Conservation (phyloP, 2,113 vertebrate genomes). For the Neofelis nebulosa region DNA sequence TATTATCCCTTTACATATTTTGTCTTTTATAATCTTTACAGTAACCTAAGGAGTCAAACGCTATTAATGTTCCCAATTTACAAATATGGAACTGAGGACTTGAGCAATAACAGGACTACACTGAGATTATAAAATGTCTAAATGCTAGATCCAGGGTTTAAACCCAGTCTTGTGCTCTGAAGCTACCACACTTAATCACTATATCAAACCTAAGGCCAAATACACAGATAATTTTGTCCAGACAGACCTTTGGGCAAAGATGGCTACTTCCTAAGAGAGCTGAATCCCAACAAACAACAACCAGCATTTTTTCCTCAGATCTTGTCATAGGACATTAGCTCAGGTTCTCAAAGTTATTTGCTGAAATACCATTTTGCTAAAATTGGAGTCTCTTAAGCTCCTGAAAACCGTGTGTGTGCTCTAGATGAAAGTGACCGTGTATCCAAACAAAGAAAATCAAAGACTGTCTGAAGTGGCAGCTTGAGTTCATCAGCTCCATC, state of each 20-base stretch:
- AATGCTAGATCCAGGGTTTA: not conserved
- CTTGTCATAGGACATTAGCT: not conserved
- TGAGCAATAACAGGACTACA: not conserved
- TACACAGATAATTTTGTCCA: not conserved
- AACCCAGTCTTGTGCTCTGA: not conserved
- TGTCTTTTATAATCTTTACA: not conserved
- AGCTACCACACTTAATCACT: not conserved
- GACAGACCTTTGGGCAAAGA: not conserved
- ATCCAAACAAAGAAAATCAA: constrained; percentile 48
- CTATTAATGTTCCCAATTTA: not conserved
- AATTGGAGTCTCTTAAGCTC: not conserved
- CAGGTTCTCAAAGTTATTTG: not conserved
- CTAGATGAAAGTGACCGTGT: constrained; percentile 1
- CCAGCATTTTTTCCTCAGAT: not conserved
- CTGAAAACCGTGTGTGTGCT: not conserved
- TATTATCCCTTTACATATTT: not conserved
- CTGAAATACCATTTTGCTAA: constrained; percentile 32
- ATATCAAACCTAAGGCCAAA: not conserved
- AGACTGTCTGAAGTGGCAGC: not conserved
- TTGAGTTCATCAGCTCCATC: constrained; percentile 43
- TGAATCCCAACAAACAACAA: not conserved
- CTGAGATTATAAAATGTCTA: not conserved
- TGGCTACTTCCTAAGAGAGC: not conserved
- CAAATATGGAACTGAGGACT: not conserved
- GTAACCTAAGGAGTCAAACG: not conserved